A percentile compares a stretch with the other conserved stretches of the same genome.
These are phyloP conservation scores for Aspiorhynchus laticeps DNA, from an alignment of 2,113 vertebrate genomes.

Conservation along the genomic window DNA sequence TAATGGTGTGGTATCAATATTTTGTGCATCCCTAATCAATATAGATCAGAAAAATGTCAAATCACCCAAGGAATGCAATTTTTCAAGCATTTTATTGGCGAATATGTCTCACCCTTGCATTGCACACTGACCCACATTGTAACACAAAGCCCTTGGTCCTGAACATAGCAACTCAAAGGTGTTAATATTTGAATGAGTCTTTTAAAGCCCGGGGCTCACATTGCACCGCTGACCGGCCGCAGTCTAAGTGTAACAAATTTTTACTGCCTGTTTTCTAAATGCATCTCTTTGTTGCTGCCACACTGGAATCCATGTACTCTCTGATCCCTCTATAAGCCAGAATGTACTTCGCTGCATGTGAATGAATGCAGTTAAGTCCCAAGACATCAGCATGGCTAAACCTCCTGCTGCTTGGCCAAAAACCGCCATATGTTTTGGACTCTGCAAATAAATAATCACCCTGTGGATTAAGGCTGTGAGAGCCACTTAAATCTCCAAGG, in stretches of 20 bases:
- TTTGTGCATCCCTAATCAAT: background rate
- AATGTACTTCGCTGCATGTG: background rate
- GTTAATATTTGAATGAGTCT: constrained; percentile 55
- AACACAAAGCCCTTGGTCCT: background rate
- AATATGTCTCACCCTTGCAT: background rate
- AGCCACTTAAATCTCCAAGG: constrained; percentile 10
- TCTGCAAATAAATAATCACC: constrained; percentile 19
- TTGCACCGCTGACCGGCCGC: background rate
- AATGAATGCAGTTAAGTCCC: constrained; percentile 23
- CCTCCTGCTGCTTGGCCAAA: constrained; percentile 24
- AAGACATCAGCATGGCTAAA: background rate
- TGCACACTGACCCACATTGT: constrained; percentile 47
- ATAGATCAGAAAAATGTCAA: background rate
- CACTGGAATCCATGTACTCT: background rate
- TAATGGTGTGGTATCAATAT: background rate
- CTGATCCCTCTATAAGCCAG: background rate
- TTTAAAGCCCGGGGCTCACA: constrained; percentile 33
- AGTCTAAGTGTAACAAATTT: constrained; percentile 27
- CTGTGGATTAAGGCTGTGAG: constrained; percentile 33
- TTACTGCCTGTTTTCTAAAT: constrained; percentile 27
- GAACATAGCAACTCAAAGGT: constrained; percentile 27
- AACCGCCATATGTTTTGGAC: constrained; percentile 26
- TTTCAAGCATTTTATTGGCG: background rate
- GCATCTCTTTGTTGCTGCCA: constrained; percentile 20
- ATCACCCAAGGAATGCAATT: background rate